Conservation (phyloP, 2,113 vertebrate species). For the Hepsetus odoe region DNA sequence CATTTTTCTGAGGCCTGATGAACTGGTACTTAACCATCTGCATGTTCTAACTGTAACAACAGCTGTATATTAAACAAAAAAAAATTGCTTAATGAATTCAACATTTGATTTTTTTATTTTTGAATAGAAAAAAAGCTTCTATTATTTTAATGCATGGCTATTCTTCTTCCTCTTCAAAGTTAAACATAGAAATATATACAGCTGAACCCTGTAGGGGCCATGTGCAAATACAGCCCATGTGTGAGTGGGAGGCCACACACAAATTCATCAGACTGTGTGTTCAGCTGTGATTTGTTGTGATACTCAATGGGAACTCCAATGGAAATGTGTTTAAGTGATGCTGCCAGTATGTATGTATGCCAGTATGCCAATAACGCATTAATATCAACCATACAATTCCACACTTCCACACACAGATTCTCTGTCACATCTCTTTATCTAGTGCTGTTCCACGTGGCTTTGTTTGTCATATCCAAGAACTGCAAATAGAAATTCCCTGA, state of each 20-base stretch:
- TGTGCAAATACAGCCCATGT: not conserved
- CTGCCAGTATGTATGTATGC: not conserved
- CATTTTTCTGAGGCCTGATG: too few species aligned
- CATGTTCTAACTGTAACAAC: too few species aligned
- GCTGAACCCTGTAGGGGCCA: conserved; percentile 16
- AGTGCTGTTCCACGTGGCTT: not conserved
- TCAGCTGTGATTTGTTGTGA: conserved; percentile 8
- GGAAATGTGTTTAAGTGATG: not conserved
- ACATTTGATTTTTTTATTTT: too few species aligned
- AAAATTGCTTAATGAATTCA: too few species aligned
- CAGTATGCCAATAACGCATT: not conserved
- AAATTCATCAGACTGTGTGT: not conserved
- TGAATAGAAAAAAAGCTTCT: too few species aligned
- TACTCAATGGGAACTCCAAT: not conserved
- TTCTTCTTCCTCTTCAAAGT: not conserved
- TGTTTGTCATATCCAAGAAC: not conserved
- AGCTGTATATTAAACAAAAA: too few species aligned
- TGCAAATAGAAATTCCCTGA: not conserved
- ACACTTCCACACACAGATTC: not conserved
- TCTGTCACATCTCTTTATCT: not conserved
- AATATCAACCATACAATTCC: not conserved
- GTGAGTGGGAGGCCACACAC: not conserved
- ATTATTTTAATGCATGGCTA: not conserved
- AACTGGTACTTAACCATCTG: too few species aligned
- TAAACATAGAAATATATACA: conserved; percentile 20